Conservation (phyloP, 2,888 invertebrate species). For the Aethes cnicana region DNA sequence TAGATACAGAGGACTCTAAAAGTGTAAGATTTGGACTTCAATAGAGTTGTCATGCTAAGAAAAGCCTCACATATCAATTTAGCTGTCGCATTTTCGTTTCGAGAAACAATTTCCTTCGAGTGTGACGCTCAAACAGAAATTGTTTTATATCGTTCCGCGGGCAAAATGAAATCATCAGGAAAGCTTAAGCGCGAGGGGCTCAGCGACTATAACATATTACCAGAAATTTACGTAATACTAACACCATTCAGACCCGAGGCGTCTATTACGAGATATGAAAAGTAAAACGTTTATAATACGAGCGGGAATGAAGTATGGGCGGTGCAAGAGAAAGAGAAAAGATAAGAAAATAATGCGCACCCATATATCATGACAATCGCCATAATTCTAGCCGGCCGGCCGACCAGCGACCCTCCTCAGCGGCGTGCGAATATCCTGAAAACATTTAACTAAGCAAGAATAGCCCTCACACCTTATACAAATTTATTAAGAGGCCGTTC, state of each 20-base stretch:
- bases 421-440: conserved; percentile 60
- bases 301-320: conserved; percentile 75
- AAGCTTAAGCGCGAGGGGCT: conserved; percentile 46
- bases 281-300: conserved; percentile 78
- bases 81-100: conserved; percentile 48
- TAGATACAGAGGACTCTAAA: too few relatives aligned
- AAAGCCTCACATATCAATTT: conserved; percentile 14
- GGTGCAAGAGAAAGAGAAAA: conserved; percentile 79
- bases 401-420: conserved; percentile 75
- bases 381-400: conserved; percentile 69
- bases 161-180: conserved; percentile 61
- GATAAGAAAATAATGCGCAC: conserved; percentile 81
- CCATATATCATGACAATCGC: conserved; percentile 81
- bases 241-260: conserved; percentile 63
- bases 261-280: conserved; percentile 73
- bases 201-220: conserved; percentile 64
- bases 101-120: conserved; percentile 59
- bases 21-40: too few relatives aligned
- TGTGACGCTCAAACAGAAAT: conserved; percentile 59
- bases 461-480: conserved; percentile 36
- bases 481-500: conserved; percentile 1
- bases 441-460: conserved; percentile 70
- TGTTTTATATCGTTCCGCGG: conserved; percentile 57
- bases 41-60: background rate
- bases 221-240: conserved; percentile 69